Evolutionary conservation across 2,797 vertebrate species (phyloP).

Genomic region (Phrynocephalus forsythii): DNA sequence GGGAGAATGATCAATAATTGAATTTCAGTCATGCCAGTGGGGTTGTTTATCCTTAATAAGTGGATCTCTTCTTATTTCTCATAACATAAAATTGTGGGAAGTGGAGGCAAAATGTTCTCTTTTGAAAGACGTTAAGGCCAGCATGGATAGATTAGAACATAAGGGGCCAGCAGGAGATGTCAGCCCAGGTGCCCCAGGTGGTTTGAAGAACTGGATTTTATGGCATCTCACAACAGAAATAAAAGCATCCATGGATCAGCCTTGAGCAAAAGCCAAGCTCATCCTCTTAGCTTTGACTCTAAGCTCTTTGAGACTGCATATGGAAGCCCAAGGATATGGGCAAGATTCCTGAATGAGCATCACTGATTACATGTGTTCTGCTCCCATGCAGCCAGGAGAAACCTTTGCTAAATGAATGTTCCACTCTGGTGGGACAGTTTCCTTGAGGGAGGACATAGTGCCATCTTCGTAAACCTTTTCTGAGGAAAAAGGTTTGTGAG

Average conservation of each 20-base stretch:
- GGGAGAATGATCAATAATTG: constrained; percentile 35
- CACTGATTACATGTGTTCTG: not conserved
- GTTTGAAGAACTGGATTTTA: not conserved
- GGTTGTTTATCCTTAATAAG: constrained; percentile 5
- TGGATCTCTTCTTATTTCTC: constrained; percentile 5
- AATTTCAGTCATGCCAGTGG: not conserved
- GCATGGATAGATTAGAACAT: not conserved
- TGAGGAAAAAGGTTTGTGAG: not conserved
- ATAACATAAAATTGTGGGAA: constrained; percentile 9
- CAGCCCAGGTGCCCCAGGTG: not conserved
- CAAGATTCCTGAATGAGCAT: not conserved
- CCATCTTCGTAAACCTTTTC: not conserved
- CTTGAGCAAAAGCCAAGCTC: not conserved
- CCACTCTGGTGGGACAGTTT: not conserved
- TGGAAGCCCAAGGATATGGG: not conserved
- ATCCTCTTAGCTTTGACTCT: not conserved
- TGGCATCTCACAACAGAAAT: not conserved
- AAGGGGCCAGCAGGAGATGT: not conserved
- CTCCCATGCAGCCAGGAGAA: not conserved
- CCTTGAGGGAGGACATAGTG: not conserved
- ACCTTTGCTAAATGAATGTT: not conserved
- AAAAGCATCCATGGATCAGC: not conserved
- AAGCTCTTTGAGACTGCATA: not conserved
- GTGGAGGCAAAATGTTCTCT: not conserved
- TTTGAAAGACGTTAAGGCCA: not conserved